Percentiles rank a stretch among this genome's conserved stretches.
Evolutionary conservation across 2,888 invertebrate species (phyloP).

Genomic region (Lycocerus yunnanus): DNA sequence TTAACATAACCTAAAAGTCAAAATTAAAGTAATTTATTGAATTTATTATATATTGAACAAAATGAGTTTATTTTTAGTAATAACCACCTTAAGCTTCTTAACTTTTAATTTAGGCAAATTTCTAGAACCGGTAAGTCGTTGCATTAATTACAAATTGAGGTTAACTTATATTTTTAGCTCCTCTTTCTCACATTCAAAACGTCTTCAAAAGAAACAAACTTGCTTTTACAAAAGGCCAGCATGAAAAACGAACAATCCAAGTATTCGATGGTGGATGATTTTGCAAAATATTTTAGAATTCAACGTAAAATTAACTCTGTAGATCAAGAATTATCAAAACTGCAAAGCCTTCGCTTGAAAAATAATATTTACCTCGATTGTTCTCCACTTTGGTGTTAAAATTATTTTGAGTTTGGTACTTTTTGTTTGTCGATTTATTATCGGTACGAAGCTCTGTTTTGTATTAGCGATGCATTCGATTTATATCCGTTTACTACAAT

Average conservation of each 20-base stretch:
- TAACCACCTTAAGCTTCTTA: constrained; percentile 57
- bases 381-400: constrained; percentile 51
- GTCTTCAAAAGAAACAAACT: constrained; percentile 55
- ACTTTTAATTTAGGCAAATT: constrained; percentile 57
- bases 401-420: constrained; percentile 50
- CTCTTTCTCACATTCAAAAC: constrained; percentile 58
- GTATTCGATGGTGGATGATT: constrained; percentile 63
- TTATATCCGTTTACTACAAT: constrained; percentile 57
- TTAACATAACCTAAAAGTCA: constrained; percentile 4
- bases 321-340: constrained; percentile 57
- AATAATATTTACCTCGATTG: constrained; percentile 36
- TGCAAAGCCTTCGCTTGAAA: constrained; percentile 36
- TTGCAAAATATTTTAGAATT: constrained; percentile 63
- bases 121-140: constrained; percentile 59
- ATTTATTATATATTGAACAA: not conserved
- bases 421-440: constrained; percentile 54
- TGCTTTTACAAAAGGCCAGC: constrained; percentile 54
- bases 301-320: constrained; percentile 63
- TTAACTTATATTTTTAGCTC: constrained; percentile 52
- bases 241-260: constrained; percentile 58
- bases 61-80: constrained; percentile 55
- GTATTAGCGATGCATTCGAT: constrained; percentile 54
- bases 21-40: not conserved
- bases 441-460: constrained; percentile 56
- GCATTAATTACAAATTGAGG: not conserved